Evolutionary conservation across 2,888 invertebrate species (phyloP), one percentile per base, ranked within the genome.

Genomic region (Hirudinaria manillensis): DNA sequence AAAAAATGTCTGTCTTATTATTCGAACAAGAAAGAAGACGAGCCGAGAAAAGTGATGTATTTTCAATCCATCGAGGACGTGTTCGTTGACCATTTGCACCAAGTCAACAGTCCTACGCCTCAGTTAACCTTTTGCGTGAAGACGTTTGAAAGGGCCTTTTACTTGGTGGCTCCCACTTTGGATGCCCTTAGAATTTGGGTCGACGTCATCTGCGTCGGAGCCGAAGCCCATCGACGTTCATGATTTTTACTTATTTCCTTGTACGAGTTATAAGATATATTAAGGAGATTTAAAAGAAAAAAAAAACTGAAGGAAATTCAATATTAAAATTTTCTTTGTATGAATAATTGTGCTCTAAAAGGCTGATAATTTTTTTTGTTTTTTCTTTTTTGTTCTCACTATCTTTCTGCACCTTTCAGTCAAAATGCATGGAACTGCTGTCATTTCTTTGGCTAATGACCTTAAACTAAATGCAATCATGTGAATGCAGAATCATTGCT

Each of bases 171-270:
- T 16, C 94, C 95, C 0, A 92, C 93, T 0, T 91, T 95, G 13
- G 95, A 95, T 84, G 92, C 94, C 0, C 95, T 96, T 87, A 87
- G 96, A 79, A 93, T 97, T 81, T 97, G 97, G 97, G 93, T 97
- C 75, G 97, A 97, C 87, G 93, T 93, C 10, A 90, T 94, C 72
- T 93, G 94, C 86, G 93, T 94, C 0, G 94, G 94, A 16, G 94
- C 94, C 2, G 93, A 94, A 84, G 94, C 93, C 0, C 93, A 94
- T 83, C 89, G 89, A 82, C 90, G 90, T 84, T 91, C 89, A 27
- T 61, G 13, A 61, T 61, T 16, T 45, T 45, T 45, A 45, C 16
- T 45, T 45, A 45, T 45, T 45, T 45, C 45, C 3, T 36, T 36
- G 10, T 36, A 36, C 10, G 36, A 36, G 10, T 36, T 45, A 45